phyloP scores from a whole-genome alignment of 2,888 invertebrate species.

The Teinopalpus imperialis region DNA sequence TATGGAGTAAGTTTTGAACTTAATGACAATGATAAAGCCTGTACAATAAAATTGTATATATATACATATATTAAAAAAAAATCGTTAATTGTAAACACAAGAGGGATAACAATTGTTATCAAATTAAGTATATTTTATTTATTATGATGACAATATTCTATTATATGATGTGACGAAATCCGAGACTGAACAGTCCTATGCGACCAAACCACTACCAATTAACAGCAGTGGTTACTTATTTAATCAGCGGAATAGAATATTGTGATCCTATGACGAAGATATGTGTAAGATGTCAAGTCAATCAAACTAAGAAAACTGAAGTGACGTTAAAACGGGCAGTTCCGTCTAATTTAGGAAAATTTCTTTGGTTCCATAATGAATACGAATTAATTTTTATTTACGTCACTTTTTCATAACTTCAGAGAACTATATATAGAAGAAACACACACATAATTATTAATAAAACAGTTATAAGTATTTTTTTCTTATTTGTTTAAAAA shows the following conservation, averaged over 20 bases:
- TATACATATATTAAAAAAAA: no score
- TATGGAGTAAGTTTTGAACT: slow-evolving; percentile 45
- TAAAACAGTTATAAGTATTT: no score
- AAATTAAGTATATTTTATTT: slow-evolving; percentile 19
- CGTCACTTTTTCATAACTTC: no score
- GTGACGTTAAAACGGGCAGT: slow-evolving; percentile 2
- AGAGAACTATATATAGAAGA: no score
- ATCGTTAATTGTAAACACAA: slow-evolving; percentile 9
- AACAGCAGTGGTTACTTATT: background rate
- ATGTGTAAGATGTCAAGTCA: slow-evolving; percentile 9
- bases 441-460: no score
- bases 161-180: background rate
- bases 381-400: no score
- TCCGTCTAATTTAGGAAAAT: background rate
- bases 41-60: slow-evolving; percentile 7
- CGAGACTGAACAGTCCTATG: no score
- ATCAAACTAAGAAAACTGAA: background rate
- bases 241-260: background rate
- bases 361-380: no score
- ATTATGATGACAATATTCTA: slow-evolving; percentile 15
- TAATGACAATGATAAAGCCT: background rate
- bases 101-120: slow-evolving; percentile 1
- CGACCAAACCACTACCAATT: no score
- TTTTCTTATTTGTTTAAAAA: no score
- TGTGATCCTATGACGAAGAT: slow-evolving; percentile 4